These are phyloP conservation scores for Parauchenoglanis ngamensis DNA, from an alignment of 2,797 vertebrate species.

Conservation along the genomic window DNA sequence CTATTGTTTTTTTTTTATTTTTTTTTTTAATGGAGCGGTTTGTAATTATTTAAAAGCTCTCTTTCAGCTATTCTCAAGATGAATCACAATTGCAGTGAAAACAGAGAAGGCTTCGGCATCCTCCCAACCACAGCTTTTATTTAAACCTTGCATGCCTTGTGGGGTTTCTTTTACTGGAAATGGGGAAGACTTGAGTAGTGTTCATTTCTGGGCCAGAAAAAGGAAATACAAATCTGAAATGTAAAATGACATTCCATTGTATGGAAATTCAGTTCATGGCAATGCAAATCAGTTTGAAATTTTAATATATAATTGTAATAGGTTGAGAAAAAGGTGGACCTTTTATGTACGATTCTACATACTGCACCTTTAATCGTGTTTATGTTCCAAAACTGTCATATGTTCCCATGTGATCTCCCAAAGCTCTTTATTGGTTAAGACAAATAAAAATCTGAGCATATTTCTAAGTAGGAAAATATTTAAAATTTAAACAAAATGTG, in stretches of 20 bases:
- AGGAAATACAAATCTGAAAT: not conserved
- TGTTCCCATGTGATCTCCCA: not conserved
- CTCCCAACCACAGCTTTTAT: too few species aligned
- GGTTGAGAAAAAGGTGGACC: not conserved
- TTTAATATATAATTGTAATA: not conserved
- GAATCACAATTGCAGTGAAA: not conserved
- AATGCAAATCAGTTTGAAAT: not conserved
- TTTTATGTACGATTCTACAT: not conserved
- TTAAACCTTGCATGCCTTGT: not conserved
- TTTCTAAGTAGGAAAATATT: not conserved
- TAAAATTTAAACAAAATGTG: too few species aligned
- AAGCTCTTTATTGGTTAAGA: not conserved
- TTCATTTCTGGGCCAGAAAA: not conserved
- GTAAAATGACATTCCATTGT: not conserved
- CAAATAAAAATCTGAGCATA: not conserved
- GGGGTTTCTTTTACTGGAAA: not conserved
- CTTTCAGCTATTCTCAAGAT: not conserved
- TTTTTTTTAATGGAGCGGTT: not conserved
- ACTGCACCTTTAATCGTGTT: not conserved
- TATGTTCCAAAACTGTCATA: not conserved
- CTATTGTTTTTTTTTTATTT: too few species aligned
- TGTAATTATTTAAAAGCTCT: not conserved
- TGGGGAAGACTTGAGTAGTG: not conserved
- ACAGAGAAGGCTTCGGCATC: not conserved
- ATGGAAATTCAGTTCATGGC: too few species aligned